Base-by-base conservation (phyloP, 2,113 vertebrate species). In the Epinephelus fuscoguttatus region DNA sequence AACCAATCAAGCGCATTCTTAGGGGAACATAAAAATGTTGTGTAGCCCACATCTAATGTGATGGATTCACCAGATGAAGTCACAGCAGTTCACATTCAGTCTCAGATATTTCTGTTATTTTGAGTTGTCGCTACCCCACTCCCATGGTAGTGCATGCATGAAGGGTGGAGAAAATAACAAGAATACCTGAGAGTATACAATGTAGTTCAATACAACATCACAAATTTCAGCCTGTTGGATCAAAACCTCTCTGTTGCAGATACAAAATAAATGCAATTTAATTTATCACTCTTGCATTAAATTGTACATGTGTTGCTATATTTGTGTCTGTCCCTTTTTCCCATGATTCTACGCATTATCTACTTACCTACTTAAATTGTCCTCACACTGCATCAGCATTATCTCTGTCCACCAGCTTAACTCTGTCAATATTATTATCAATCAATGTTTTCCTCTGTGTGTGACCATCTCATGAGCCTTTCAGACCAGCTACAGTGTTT, bases 391-490 rank as follows among this genome's bases (percentile, higher is more conserved):
- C 25, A 18, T 56, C 33, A 68, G 55, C 45, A 66, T 45, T 50
- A 50, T 25, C 66, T 68, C 25, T 68, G 27, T 27, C 23, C 23
- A 30, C 23, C n/a, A 66, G 42, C 23, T n/a, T 47, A 17, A 67
- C 40, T 64, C 73, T 37, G 52, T 68, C 52, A 37, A 12, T 61
- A 8, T 71, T 19, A 4, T 70, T 53, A 69, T 60, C 45, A 76
- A 45, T 37, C 23, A 19, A 33, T n/a, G 30, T 75, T 67, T 62
- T 47, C 78, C 21, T 81, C 33, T 56, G n/a, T 21, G 12, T 80
- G 57, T 17, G 62, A 25, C 72, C 69, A 15, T 25, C 27, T 37
- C 9, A n/a, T 19, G 18, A 50, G 53, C 18, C 47, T 37, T 30
- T 62, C 23, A 56, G 67, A 80, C 57, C 23, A 25, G 17, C 57